Conservation (phyloP, 1,140 invertebrate genomes). For the Drosophila kanapiae region DNA sequence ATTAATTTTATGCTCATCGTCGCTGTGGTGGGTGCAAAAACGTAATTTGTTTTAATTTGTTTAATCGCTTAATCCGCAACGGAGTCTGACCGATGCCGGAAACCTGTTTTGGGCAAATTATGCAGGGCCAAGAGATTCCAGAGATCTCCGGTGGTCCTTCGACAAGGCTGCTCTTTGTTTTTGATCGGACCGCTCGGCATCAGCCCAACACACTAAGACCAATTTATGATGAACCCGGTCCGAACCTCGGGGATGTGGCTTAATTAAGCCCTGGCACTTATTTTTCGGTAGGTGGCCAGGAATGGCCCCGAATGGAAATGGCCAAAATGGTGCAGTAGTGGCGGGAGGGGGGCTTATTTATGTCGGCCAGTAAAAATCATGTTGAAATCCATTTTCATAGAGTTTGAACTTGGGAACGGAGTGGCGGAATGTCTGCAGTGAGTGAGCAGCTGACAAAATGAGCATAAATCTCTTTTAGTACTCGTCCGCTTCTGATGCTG, state of each 20-base stretch:
- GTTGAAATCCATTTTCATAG: conserved; percentile 65
- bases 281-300: conserved; percentile 38
- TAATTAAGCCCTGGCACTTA: conserved; percentile 81
- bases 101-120: conserved; percentile 73
- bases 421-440: conserved; percentile 47
- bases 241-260: conserved; percentile 53
- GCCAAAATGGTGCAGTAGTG: conserved; percentile 6
- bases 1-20: conserved; percentile 77
- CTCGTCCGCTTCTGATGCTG: conserved; percentile 69
- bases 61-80: conserved; percentile 83
- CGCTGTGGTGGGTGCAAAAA: conserved; percentile 82
- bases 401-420: conserved; percentile 54
- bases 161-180: conserved; percentile 72
- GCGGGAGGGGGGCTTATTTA: conserved; percentile 54
- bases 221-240: conserved; percentile 69
- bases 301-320: conserved; percentile 17
- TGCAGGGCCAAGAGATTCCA: conserved; percentile 39
- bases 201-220: conserved; percentile 64
- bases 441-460: conserved; percentile 74
- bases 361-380: conserved; percentile 65
- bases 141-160: conserved; percentile 74
- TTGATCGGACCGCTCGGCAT: conserved; percentile 59
- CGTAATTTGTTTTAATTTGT: conserved; percentile 84
- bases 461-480: conserved; percentile 80
- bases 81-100: conserved; percentile 20